Evolutionary conservation across 2,113 vertebrate genomes (phyloP), one percentile per base, ranked within the genome.

Genomic region (Ceyx margarethae): DNA sequence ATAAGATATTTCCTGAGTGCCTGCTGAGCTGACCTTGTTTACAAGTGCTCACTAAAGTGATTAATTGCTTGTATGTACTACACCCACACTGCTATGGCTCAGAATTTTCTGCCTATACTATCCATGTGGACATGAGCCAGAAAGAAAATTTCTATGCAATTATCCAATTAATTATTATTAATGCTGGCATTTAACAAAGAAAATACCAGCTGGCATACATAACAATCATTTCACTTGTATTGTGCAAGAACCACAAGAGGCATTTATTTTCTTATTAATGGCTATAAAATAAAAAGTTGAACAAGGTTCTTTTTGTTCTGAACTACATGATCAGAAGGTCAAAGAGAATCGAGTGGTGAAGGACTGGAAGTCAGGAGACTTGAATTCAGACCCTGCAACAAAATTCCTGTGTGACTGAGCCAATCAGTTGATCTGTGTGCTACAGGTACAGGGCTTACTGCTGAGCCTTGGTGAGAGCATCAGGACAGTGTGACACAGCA

Each of bases 1-100:
- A 85, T 68, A 77, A 54, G 78, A 87, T 13, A 87, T 64, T 75
- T 94, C 74, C 68, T 46, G 22, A 72, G 35, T n/a, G 88, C 50
- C 80, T 95, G 65, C 66, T 91, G 90, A 84, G 86, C 25, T 77
- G 84, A 83, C 50, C 77, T 87, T 85, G 54, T 79, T 91, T 94
- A 87, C 86, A 86, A 91, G 78, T 19, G 87, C 71, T 68, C 48
- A 82, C 64, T 79, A 74, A 58, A 94, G 93, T 10, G 1, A 95
- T 74, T 81, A 90, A 95, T 58, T 91, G 77, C 60, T 93, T 22
- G 0, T 73, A 81, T 46, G 6, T 87, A 92, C 67, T 65, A 77
- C 73, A 37, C 90, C 86, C 64, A 93, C 54, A 45, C 21, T 65
- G 72, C 91, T 61, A 37, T 14, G 25, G 65, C 51, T 82, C 68